Evolutionary conservation across 2,888 invertebrate genomes (phyloP).

Genomic region (Deroplatys truncata): DNA sequence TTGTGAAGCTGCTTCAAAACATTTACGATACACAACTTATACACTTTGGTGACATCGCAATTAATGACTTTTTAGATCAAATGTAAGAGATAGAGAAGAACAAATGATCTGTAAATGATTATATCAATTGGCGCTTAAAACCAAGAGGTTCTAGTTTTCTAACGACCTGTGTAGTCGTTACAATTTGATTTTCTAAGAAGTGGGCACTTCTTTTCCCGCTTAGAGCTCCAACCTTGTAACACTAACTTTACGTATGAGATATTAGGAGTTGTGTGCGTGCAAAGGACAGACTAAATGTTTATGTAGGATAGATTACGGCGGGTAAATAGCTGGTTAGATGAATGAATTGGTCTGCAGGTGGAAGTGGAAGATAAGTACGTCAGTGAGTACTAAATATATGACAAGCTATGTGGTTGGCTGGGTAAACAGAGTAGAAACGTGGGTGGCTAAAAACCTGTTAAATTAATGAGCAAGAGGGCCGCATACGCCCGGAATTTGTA

Average conservation of each 20-base stretch:
- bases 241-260: neutral
- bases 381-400: neutral
- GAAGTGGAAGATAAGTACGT: neutral
- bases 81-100: no score
- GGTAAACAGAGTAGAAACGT: neutral
- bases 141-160: neutral
- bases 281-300: neutral
- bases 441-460: neutral
- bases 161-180: neutral
- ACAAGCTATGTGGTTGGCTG: neutral
- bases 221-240: neutral
- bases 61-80: no score
- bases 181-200: neutral
- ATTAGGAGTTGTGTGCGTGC: neutral
- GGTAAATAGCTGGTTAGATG: neutral
- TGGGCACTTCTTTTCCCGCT: neutral
- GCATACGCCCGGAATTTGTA: neutral
- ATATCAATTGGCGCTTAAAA: no score
- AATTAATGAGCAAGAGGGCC: neutral
- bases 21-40: no score
- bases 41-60: no score
- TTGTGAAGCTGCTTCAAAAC: no score
- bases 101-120: no score
- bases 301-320: neutral
- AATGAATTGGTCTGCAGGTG: neutral